Percentiles rank a stretch among this genome's conserved stretches.
These are phyloP conservation scores for Lucifuga dentata DNA, from an alignment of 2,113 vertebrate species.

Conservation along the genomic window DNA sequence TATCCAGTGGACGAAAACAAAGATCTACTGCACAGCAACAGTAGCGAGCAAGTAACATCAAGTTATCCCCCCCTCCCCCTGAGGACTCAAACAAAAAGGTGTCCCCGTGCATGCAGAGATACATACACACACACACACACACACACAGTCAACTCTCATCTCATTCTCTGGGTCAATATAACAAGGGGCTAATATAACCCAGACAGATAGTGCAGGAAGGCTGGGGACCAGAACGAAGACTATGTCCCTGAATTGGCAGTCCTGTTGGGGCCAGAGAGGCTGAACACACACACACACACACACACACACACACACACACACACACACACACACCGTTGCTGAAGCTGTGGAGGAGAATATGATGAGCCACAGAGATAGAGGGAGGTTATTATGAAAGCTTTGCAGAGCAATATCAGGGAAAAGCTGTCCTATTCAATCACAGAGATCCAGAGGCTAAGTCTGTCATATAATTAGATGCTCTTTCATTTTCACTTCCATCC, in stretches of 20 bases:
- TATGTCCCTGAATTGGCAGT: constrained; percentile 51
- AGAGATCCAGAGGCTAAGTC: constrained; percentile 61
- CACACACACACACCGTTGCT: constrained; percentile 8
- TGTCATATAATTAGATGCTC: constrained; percentile 74
- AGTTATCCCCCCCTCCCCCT: constrained; percentile 35
- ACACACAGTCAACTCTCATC: constrained; percentile 21
- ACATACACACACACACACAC: constrained; percentile 30
- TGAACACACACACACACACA: constrained; percentile 15
- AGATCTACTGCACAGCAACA: constrained; percentile 53
- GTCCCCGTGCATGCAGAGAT: neutral
- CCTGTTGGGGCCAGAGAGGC: constrained; percentile 36
- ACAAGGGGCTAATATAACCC: constrained; percentile 41
- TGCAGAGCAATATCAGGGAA: constrained; percentile 60
- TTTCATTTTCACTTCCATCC: constrained; percentile 50
- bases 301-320: constrained; percentile 10
- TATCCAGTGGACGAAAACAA: constrained; percentile 57
- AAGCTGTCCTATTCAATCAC: constrained; percentile 63
- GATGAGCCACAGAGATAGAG: constrained; percentile 37
- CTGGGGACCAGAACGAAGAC: constrained; percentile 38
- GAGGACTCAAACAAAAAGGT: constrained; percentile 17
- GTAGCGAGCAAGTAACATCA: constrained; percentile 44
- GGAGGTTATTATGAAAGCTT: constrained; percentile 55
- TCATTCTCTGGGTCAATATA: constrained; percentile 56
- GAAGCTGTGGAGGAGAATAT: constrained; percentile 28
- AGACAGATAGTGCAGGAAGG: constrained; percentile 39